Percentiles rank a stretch among this genome's conserved stretches.
phyloP scores from a whole-genome alignment of 2,888 invertebrate species.

The Tridacna crocea region DNA sequence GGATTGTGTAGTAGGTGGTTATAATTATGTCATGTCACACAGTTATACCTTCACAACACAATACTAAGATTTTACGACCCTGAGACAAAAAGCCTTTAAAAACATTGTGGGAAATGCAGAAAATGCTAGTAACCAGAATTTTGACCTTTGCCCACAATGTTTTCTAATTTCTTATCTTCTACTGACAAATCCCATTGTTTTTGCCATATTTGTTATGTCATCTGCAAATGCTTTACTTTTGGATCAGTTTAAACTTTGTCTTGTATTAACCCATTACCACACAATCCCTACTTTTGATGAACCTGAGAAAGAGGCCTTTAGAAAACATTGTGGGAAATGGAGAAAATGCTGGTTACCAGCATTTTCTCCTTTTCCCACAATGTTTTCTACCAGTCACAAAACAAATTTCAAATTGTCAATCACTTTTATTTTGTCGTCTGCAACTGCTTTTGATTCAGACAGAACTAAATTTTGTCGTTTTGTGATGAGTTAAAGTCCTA shows the following conservation, averaged over 20 bases:
- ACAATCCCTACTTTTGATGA: too few relatives aligned
- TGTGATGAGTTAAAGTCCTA: background rate
- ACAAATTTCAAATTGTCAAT: background rate
- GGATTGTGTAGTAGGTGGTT: too few relatives aligned
- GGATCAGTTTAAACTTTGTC: too few relatives aligned
- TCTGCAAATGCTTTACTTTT: background rate
- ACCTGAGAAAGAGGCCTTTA: too few relatives aligned
- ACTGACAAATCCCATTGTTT: background rate
- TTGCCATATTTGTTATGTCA: background rate
- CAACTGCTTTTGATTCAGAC: background rate
- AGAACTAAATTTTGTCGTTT: background rate
- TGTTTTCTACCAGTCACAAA: background rate
- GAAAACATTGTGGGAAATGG: background rate
- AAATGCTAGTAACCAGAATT: too few relatives aligned
- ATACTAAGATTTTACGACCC: too few relatives aligned
- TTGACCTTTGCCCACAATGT: background rate
- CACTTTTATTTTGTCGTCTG: background rate
- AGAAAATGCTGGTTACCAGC: background rate
- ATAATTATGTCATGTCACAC: too few relatives aligned
- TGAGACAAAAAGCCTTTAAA: too few relatives aligned
- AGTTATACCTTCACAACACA: too few relatives aligned
- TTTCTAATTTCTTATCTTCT: background rate
- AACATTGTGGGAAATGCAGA: too few relatives aligned
- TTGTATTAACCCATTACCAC: too few relatives aligned
- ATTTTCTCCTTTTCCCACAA: background rate